Conservation (phyloP, 2,113 vertebrate genomes). For the Phalacrocorax aristotelis region DNA sequence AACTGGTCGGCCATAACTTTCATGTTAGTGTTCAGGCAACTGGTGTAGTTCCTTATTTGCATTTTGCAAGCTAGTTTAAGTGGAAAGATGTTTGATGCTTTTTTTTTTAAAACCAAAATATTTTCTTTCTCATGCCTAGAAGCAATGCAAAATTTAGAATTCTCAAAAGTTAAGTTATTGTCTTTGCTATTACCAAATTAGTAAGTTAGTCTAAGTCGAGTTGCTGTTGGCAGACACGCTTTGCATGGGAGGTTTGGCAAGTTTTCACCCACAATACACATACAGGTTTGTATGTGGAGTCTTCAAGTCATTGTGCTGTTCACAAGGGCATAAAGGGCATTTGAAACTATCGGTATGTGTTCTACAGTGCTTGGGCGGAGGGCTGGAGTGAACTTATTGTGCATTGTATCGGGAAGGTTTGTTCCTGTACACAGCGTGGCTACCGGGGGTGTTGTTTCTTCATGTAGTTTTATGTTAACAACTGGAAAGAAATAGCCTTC, state of each 20-base stretch:
- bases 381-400: not conserved
- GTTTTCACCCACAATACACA: not conserved
- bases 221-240: not conserved
- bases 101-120: not conserved
- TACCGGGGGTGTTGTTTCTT: not conserved
- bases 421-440: not conserved
- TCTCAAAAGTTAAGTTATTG: not conserved
- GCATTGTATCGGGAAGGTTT: rapidly evolving
- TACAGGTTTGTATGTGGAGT: not conserved
- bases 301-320: not conserved
- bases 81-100: not conserved
- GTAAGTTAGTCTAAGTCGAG: not conserved
- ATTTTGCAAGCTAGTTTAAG: not conserved
- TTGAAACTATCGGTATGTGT: not conserved
- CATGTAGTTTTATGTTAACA: not conserved
- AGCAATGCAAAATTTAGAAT: not conserved
- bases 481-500: not conserved
- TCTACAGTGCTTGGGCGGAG: not conserved
- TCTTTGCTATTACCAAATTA: not conserved
- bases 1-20: not conserved
- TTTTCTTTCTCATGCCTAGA: not conserved
- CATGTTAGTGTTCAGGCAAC: not conserved
- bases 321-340: not conserved
- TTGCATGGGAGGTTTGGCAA: not conserved
- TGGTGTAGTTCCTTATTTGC: not conserved